Evolutionary conservation across 2,888 invertebrate species (phyloP).

Genomic region (Azorinus chamasolen): DNA sequence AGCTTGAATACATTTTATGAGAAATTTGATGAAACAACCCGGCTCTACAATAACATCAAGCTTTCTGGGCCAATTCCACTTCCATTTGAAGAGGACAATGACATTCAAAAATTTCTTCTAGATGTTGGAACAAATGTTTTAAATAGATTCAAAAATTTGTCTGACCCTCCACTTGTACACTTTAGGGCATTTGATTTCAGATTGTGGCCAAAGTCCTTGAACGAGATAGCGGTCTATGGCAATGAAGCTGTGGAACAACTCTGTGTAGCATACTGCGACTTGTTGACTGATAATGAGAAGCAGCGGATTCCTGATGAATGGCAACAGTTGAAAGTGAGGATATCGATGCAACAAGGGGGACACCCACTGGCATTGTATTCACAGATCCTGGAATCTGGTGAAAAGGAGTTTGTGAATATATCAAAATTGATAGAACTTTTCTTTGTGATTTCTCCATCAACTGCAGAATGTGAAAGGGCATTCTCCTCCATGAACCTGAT

Average conservation of each 20-base stretch:
- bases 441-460: no score
- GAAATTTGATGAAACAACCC: slow-evolving; percentile 10
- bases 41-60: slow-evolving; percentile 22
- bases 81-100: slow-evolving; percentile 35
- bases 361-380: slow-evolving; percentile 16
- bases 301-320: slow-evolving; percentile 21
- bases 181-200: slow-evolving; percentile 15
- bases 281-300: slow-evolving; percentile 10
- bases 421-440: no score
- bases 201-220: slow-evolving; percentile 17
- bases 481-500: no score
- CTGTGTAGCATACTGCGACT: slow-evolving; percentile 5
- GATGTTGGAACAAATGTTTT: slow-evolving; percentile 14
- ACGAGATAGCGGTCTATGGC: slow-evolving; percentile 10
- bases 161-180: neutral
- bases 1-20: slow-evolving; percentile 14
- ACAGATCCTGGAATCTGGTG: no score
- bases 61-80: slow-evolving; percentile 33
- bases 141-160: slow-evolving; percentile 22
- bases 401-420: no score
- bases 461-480: no score
- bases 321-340: slow-evolving; percentile 30
- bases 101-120: slow-evolving; percentile 15
- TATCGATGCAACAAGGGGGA: neutral
- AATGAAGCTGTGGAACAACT: slow-evolving; percentile 18